A percentile compares a stretch with the other conserved stretches of the same genome.
Conservation (phyloP, 2,113 vertebrate species). For the Todiramphus saurophagus region DNA sequence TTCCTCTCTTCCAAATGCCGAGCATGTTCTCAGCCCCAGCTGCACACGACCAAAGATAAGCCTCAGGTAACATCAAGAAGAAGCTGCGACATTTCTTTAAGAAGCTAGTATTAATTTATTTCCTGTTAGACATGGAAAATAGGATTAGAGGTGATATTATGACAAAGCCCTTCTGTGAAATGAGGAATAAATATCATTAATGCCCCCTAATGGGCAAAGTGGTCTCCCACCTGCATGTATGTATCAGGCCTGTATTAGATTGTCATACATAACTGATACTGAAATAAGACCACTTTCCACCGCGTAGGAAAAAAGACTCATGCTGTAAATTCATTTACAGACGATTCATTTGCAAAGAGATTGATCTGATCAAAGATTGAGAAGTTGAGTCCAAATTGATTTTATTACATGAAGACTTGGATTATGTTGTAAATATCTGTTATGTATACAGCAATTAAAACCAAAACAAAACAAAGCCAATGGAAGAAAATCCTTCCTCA, state of each 20-base stretch:
- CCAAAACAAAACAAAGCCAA: not conserved
- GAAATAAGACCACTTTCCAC: not conserved
- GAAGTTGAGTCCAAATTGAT: not conserved
- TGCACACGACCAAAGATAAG: not conserved
- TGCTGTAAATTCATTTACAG: not conserved
- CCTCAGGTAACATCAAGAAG: not conserved
- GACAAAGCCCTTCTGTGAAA: constrained; percentile 4
- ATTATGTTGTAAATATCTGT: not conserved
- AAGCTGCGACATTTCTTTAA: constrained; percentile 6
- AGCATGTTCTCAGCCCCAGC: not conserved
- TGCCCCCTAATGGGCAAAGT: not conserved
- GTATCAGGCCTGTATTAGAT: not conserved
- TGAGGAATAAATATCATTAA: constrained; percentile 37
- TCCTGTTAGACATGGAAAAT: not conserved
- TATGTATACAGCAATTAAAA: not conserved
- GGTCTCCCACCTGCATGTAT: not conserved
- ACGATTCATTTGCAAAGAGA: not conserved
- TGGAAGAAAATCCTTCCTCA: not conserved
- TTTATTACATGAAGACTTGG: not conserved
- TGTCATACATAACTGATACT: not conserved
- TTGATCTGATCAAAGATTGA: not conserved
- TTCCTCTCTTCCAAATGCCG: not conserved
- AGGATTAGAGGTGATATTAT: constrained; percentile 16
- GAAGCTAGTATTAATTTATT: constrained; percentile 5
- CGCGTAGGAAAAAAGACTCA: not conserved